Base-by-base conservation (phyloP, 2,888 invertebrate genomes). In the Seladonia tumulorum region DNA sequence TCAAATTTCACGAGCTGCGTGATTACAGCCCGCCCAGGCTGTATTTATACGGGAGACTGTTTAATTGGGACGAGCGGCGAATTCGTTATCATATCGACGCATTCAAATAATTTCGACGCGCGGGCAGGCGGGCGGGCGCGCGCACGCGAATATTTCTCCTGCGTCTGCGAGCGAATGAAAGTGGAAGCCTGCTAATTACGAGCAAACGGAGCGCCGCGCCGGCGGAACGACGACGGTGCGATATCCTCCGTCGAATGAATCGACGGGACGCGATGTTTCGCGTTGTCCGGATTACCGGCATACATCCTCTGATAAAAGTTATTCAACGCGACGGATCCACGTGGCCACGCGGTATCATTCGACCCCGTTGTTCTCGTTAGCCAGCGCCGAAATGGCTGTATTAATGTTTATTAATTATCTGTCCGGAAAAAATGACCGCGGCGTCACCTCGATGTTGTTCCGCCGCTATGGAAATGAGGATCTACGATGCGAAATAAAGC, bases 11-110 rank as follows among this genome's bases (percentile, higher is more conserved):
- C 76, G 53, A 77, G 68, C 49, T 68, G 49, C 53, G 76, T 68
- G 76, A 77, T 77, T 73, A 79, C 73, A n/a, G 49, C 49, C 47
- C 45, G 47, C 29, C 14, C 22, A 35, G 12, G 53, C 18, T 29
- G 45, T 73, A 79, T 79, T 79, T 79, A 73, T 66, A 63, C 63
- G 79, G 42, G 29, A 39, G 76, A 47, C 72, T 63, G 79, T 60
- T 73, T 79, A 79, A 73, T 79, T 73, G 47, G 79, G 35, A 66
- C 73, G 71, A 16, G 16, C 47, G 12, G 47, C 60, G 63, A 72
- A 73, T 79, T 73, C 35, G 79, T 73, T 79, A 63, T 73, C 79
- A 45, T 60, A 49, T 47, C 73, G 79, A 72, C 68, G 68, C 63
- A 53, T 77, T 68, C 68, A 68, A 77, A 77, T 77, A 68, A 77